Conservation (phyloP, 2,888 invertebrate species). For the Meiosimyza decipiens region DNA sequence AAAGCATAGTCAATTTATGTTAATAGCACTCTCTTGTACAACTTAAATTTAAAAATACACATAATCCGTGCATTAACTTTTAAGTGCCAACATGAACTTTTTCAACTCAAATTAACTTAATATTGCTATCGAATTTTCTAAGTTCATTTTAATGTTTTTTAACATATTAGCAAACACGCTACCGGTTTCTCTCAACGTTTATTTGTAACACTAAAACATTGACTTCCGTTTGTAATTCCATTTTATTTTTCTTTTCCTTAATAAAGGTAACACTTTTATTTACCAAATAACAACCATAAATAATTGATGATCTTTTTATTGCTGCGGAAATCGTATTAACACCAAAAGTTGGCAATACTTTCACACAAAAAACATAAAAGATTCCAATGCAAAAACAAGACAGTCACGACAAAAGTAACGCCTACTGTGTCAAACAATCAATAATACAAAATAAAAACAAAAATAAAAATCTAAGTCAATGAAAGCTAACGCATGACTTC, state of each 20-base stretch:
- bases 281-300: background rate
- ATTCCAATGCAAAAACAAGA: background rate
- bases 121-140: too few relatives aligned
- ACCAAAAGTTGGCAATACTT: background rate
- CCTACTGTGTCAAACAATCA: background rate
- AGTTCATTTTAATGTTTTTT: background rate
- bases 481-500: slow-evolving; percentile 7
- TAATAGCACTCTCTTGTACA: too few relatives aligned
- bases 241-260: too few relatives aligned
- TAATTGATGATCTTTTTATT: slow-evolving; percentile 18
- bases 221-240: too few relatives aligned
- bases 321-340: slow-evolving; percentile 20
- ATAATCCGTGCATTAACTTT: too few relatives aligned
- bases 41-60: too few relatives aligned
- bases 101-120: too few relatives aligned
- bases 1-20: too few relatives aligned
- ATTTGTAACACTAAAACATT: background rate
- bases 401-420: background rate
- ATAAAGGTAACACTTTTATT: too few relatives aligned
- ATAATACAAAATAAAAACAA: slow-evolving; percentile 17
- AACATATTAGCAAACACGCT: background rate
- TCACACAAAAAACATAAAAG: too few relatives aligned
- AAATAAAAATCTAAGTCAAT: slow-evolving; percentile 9
- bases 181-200: background rate
- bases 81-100: too few relatives aligned